Base-by-base conservation (phyloP, 2,888 invertebrate species). In the Scaptomyza caliginosa region DNA sequence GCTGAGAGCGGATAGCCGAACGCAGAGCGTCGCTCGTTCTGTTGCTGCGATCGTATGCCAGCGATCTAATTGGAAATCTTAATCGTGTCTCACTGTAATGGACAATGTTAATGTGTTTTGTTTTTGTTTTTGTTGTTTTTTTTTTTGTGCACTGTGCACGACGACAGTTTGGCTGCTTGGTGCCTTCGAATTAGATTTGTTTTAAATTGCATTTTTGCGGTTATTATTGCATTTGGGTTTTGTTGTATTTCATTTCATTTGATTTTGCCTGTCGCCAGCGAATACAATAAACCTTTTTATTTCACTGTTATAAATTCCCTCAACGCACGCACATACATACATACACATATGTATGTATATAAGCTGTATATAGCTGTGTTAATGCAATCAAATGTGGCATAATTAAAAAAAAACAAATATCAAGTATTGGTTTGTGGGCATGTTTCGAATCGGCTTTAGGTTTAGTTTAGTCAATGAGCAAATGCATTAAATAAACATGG, bases 161-260 rank as follows among this genome's bases (percentile, higher is more conserved):
- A 23, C 40, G 46, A 39, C 38, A 39, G 38, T 17, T 45, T 30
- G 45, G n/a, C 43, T 43, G 38, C 28, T 48, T 48, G 59, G 39
- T 60, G 45, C 36, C 46, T 21, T 38, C 40, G 60, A 65, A 74
- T 75, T 77, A 74, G 74, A 74, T 77, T 77, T 69, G 70, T 66
- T 69, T 77, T 77, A 74, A 75, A 75, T 75, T 75, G 77, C 74
- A 75, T 75, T 75, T 77, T 58, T 75, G 74, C 62, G 74, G 74
- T 69, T 77, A 55, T 69, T 46, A 32, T 39, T 13, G 13, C 28
- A 24, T 59, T 54, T 36, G 16, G 16, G n/a, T 52, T 34, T 50
- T 30, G 32, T 46, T 30, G 10, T 52, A 17, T 59, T 36, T 42
- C 26, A 57, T 26, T 28, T 28, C n/a, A 23, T 40, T 46, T 21